phyloP scores from a whole-genome alignment of 1,140 invertebrate species.

The Notospermus geniculatus region DNA sequence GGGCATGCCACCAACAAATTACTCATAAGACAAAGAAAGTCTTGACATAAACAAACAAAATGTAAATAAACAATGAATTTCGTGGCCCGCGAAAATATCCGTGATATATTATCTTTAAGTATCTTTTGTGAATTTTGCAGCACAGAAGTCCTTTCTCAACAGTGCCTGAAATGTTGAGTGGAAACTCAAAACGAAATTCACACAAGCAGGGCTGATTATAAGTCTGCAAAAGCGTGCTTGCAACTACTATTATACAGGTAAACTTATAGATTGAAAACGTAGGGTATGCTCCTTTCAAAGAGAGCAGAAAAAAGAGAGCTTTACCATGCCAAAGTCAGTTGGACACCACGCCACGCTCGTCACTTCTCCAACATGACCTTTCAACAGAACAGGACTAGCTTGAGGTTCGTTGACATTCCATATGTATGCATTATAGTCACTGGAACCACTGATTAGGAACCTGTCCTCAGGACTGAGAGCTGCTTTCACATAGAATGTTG shows the following conservation, averaged over 20 bases:
- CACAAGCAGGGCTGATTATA: no score
- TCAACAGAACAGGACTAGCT: conserved; percentile 60
- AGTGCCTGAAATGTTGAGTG: no score
- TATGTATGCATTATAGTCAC: conserved; percentile 78
- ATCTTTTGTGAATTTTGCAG: not conserved
- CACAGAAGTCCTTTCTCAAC: not conserved
- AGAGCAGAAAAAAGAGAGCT: not conserved
- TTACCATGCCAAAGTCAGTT: conserved; percentile 58
- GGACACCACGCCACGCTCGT: conserved; percentile 78
- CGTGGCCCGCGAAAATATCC: no score
- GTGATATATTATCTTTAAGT: no score
- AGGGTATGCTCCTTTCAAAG: no score
- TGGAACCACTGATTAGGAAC: conserved; percentile 80
- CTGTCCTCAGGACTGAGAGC: conserved; percentile 74
- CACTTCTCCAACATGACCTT: conserved; percentile 77
- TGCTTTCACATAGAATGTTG: conserved; percentile 79
- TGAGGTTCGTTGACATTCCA: conserved; percentile 63
- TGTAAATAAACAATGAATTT: no score
- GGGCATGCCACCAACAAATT: no score
- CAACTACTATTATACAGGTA: not conserved
- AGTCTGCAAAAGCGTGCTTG: no score
- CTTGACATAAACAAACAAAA: no score
- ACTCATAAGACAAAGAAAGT: no score
- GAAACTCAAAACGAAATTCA: no score
- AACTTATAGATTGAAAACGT: not conserved